Evolutionary conservation across 1,140 invertebrate genomes (phyloP).

Genomic region (Drosophila pseudoobscura): DNA sequence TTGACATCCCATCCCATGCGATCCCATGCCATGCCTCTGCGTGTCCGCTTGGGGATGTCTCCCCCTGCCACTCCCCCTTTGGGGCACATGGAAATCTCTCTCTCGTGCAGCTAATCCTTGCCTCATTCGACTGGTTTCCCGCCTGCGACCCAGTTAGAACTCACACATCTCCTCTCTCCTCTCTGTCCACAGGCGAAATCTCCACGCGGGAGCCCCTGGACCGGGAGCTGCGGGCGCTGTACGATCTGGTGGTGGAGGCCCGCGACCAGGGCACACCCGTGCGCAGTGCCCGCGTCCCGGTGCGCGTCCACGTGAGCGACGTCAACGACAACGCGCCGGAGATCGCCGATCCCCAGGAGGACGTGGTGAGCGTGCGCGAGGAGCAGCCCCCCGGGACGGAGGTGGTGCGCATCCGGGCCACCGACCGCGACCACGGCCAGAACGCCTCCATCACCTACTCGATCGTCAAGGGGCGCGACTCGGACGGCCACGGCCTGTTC

Average conservation of each 20-base stretch:
- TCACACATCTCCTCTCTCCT: slow-evolving; percentile 9
- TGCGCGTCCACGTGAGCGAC: slow-evolving; percentile 91
- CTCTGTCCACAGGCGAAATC: slow-evolving; percentile 89
- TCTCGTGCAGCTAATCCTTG: slow-evolving; percentile 76
- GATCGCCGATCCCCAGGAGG: slow-evolving; percentile 94
- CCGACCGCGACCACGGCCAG: slow-evolving; percentile 93
- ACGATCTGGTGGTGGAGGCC: slow-evolving; percentile 93
- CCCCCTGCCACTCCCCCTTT: too few relatives aligned
- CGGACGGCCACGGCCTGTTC: slow-evolving; percentile 93
- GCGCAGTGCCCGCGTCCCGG: slow-evolving; percentile 88
- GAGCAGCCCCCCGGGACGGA: slow-evolving; percentile 93
- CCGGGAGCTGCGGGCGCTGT: slow-evolving; percentile 90
- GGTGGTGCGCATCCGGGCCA: slow-evolving; percentile 92
- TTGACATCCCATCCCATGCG: slow-evolving; percentile 69
- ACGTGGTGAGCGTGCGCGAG: slow-evolving; percentile 93
- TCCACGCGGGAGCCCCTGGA: slow-evolving; percentile 92
- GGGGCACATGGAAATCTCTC: slow-evolving; percentile 69
- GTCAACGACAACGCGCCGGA: slow-evolving; percentile 96
- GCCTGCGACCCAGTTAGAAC: not conserved
- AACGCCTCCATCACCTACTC: slow-evolving; percentile 95
- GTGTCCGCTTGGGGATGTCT: slow-evolving; percentile 32
- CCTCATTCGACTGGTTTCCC: slow-evolving; percentile 49
- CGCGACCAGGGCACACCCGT: slow-evolving; percentile 92
- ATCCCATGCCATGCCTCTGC: slow-evolving; percentile 40
- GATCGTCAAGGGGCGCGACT: slow-evolving; percentile 92